Base-by-base conservation (phyloP, 2,888 invertebrate genomes). In the Caenorhabditis angaria region DNA sequence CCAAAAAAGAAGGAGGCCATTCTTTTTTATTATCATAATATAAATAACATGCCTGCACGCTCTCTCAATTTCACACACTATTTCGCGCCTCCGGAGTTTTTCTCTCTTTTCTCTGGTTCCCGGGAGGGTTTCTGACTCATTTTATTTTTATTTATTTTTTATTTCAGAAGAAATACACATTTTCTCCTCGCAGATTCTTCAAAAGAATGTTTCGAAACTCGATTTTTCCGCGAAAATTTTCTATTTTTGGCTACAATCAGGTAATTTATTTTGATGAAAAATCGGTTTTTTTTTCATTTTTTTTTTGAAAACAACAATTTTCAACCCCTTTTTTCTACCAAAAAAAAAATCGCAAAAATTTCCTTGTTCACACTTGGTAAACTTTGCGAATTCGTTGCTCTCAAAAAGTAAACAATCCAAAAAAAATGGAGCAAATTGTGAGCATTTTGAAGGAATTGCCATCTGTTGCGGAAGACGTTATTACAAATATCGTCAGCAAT, bases 401-500 rank as follows among this genome's bases (percentile, higher is more conserved):
- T 63, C 61, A 67, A 67, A 67, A 71, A 64, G 63, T 71, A 67
- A 65, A 70, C 70, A 70, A 3, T 24, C 22, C 24, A 24, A 54
- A 54, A 54, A 27, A 51, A 51, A 73, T 73, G 73, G 73, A 73
- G 62, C 73, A 73, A 54, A 73, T 73, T 69, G 73, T 69, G 65
- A 73, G 63, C 65, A 69, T 69, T 63, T 69, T 73, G 47, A 73
- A 73, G 69, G 73, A 73, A 56, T 57, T 73, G 47, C 73, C 73
- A 47, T 69, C 73, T 47, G 57, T 69, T 62, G 69, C 69, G 59
- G 69, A 73, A 69, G 73, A 62, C 51, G 69, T 69, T 56, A 66
- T 69, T 54, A 47, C 59, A 1, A 61, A 59, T 41, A 18, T 41
- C 14, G 41, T 41, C 8, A 47, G 47, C 65, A 8, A 65, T 56